phyloP scores from a whole-genome alignment of 2,888 invertebrate genomes.

The Hirtodrosophila cameraria region DNA sequence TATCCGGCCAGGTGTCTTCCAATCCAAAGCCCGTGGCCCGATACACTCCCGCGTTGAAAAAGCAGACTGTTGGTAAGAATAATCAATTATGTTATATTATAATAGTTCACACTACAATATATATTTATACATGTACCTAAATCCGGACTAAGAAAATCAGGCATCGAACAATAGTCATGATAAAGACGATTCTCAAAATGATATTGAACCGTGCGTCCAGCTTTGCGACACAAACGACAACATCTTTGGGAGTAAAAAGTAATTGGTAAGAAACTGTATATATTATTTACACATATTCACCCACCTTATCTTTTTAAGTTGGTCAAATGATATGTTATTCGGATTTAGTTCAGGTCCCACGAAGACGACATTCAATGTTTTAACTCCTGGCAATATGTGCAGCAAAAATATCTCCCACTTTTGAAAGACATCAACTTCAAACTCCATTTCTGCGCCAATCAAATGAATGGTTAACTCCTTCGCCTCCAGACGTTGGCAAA shows the following conservation, averaged over 20 bases:
- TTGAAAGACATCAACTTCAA: constrained; percentile 88
- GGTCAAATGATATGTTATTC: constrained; percentile 85
- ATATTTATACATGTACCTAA: constrained; percentile 83
- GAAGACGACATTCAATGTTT: constrained; percentile 86
- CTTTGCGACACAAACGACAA: constrained; percentile 85
- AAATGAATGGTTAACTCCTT: constrained; percentile 80
- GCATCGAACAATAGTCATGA: constrained; percentile 84
- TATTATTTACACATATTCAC: not conserved
- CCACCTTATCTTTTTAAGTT: constrained; percentile 86
- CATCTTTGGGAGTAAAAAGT: constrained; percentile 82
- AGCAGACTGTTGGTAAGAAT: constrained; percentile 85
- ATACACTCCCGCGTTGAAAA: constrained; percentile 90
- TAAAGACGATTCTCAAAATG: constrained; percentile 85
- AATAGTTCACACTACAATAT: too few relatives aligned
- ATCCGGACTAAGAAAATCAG: constrained; percentile 85
- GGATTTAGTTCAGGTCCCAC: constrained; percentile 88
- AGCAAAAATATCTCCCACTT: constrained; percentile 90
- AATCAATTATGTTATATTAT: not conserved
- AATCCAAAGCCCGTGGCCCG: constrained; percentile 87
- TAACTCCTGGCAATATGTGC: constrained; percentile 86
- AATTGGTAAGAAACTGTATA: not conserved
- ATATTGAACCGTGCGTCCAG: constrained; percentile 85
- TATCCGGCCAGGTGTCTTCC: constrained; percentile 88
- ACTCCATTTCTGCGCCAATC: constrained; percentile 88
- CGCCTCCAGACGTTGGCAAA: constrained; percentile 67